A percentile compares a stretch with the other conserved stretches of the same genome.
Evolutionary conservation across 2,797 vertebrate species (phyloP).

Genomic region (Halcyon leucocephala): DNA sequence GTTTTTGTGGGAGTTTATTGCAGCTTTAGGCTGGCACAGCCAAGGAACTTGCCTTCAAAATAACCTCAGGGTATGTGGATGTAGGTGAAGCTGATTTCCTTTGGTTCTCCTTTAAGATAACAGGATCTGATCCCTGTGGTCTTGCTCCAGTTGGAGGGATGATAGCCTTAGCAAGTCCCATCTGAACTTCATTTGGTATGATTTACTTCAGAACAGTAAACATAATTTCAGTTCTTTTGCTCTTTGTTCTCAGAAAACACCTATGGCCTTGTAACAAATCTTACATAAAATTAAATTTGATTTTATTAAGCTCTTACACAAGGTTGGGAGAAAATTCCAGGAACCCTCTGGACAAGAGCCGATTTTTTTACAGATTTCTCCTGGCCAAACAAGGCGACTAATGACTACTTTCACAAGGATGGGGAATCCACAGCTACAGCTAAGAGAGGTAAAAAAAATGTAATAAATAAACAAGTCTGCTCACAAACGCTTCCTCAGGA

Average conservation of each 20-base stretch:
- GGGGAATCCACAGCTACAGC: conserved; percentile 49
- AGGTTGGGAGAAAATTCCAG: conserved; percentile 45
- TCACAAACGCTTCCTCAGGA: conserved; percentile 63
- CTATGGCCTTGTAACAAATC: not conserved
- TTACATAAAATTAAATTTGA: conserved; percentile 7
- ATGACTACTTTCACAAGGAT: conserved; percentile 28
- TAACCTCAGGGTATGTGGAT: not conserved
- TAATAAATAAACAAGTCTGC: conserved; percentile 26
- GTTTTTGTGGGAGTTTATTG: conserved; percentile 32
- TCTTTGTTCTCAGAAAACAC: not conserved
- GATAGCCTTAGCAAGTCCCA: not conserved
- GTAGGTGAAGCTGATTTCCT: not conserved
- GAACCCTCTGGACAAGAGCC: not conserved
- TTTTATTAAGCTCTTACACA: conserved; percentile 32
- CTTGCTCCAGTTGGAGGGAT: not conserved
- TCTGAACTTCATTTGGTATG: not conserved
- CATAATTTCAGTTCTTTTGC: not conserved
- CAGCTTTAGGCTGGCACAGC: conserved; percentile 11
- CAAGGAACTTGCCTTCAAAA: not conserved
- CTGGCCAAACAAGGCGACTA: conserved; percentile 14
- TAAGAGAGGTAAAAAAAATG: conserved; percentile 8
- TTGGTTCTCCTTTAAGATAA: not conserved
- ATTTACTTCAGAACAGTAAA: not conserved
- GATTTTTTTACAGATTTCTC: conserved; percentile 15
- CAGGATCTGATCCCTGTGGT: not conserved